phyloP scores from a whole-genome alignment of 1,140 invertebrate genomes.

The Tetranychus urticae region DNA sequence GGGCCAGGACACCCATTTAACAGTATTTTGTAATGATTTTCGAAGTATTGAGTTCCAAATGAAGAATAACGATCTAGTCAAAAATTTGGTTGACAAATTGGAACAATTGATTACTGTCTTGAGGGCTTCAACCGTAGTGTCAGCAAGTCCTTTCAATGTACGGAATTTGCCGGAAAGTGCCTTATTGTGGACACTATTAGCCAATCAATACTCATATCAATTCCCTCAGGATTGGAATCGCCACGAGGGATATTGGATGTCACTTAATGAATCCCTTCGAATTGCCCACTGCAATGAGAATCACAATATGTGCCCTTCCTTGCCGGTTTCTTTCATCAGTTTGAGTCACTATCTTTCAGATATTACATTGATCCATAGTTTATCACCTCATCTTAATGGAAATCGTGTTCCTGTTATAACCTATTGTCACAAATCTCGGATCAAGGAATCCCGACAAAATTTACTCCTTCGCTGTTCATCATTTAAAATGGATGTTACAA shows the following conservation, averaged over 20 bases:
- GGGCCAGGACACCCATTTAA: too few species aligned
- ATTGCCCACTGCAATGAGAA: constrained; percentile 9
- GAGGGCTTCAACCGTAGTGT: neutral
- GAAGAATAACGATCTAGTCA: neutral
- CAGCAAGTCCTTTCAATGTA: neutral
- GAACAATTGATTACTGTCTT: neutral
- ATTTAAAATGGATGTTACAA: neutral
- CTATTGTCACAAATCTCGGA: neutral
- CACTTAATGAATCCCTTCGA: neutral
- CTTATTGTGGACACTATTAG: neutral
- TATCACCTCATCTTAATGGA: neutral
- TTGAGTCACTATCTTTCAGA: constrained; percentile 3
- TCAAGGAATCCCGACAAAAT: neutral
- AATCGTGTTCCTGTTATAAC: constrained; percentile 7
- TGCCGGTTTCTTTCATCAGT: constrained; percentile 6
- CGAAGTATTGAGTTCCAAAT: too few species aligned
- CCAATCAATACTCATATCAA: neutral
- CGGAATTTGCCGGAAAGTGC: neutral
- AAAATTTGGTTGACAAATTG: neutral
- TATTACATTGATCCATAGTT: neutral
- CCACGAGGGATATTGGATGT: constrained; percentile 3
- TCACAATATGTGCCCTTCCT: constrained; percentile 1
- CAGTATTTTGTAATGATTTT: too few species aligned
- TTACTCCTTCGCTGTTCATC: constrained; percentile 3
- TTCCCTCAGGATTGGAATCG: constrained; percentile 6